Base-by-base conservation (phyloP, 30 jellyfish, hydroid and myxozoan species). In the Aurelia sp. region DNA sequence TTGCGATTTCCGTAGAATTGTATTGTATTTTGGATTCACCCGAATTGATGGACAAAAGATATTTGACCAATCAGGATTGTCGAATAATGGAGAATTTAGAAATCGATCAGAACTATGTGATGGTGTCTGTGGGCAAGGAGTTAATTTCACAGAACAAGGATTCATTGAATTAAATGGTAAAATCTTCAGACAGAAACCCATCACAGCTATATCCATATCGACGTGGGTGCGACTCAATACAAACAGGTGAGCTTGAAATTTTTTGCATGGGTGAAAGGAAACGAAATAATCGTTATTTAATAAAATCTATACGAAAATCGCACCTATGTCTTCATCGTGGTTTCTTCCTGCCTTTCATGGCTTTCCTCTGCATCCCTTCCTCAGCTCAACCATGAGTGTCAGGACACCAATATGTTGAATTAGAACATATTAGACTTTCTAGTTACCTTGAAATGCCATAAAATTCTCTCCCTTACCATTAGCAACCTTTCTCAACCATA, bases 161-260 rank as follows among this genome's bases (percentile, higher is more conserved):
- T 86, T 71, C 62, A 81, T 91, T 27, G 80, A 77, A 20, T 67
- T 91, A 47, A 70, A 80, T 64, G 98, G 98, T 13, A 96, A 76
- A 22, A 85, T 67, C 1, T 91, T 91, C 81, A 91, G 96, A 17
- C 98, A 91, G 68, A 91, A 91, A 59, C 98, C 98, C 3, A 55
- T 91, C n/a, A 87, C 88, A 40, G 98, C 96, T 19, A 86, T 91
- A 40, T 85, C 98, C 5, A 51, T 91, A 30, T 78, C 98, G 20
- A 89, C 90, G 3, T 91, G 98, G 98, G 50, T 91, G 27, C 93
- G 96, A 18, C 91, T 91, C 3, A 91, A 91, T 51, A 91, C 98
- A 44, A 91, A 91, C 91, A 91, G 98, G 98, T 91, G 40, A 9
- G 81, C 5, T 8, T 31, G 12, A 9, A 71, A 13, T 6, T 33